Evolutionary conservation across 2,888 invertebrate species (phyloP), one percentile per base, ranked within the genome.

Genomic region (Nomada fabriciana): DNA sequence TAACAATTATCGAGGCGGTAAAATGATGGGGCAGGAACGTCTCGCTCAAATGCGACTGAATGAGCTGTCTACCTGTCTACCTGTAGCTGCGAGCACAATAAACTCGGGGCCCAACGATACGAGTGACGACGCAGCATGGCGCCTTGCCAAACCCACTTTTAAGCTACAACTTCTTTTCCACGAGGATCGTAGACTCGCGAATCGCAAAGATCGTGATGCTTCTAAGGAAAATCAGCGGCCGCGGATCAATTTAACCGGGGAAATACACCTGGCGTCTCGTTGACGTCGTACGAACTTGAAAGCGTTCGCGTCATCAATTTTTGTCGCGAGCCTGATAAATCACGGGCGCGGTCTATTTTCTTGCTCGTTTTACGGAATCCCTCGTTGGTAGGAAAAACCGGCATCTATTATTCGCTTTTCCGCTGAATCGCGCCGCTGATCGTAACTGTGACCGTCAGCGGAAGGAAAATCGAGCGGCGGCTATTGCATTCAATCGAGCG

Each of bases 91-190:
- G 23, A 52, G 70, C 75, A 82, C 77, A 72, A 81, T 80, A 75
- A 79, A 81, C 86, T 81, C 81, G 80, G 63, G 64, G 69, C 69
- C 76, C 55, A 60, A 50, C 76, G 72, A 78, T 65, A 86, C 87
- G 82, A 88, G 84, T 63, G 89, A 88, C 88, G 91, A 89, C 89
- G 89, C 82, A 79, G 79, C 68, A 67, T 91, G 91, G 91, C 91
- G 65, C 18, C 57, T 13, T 82, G 90, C 91, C 91, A 91, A 87
- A 78, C 78, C 73, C 81, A 85, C 88, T 88, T 88, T 90, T 87
- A 82, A 84, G 83, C 83, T 69, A 73, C 74, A 80, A 86, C 59
- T 80, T 77, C 71, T 63, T 55, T 23, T 20, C 23, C 69, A 55
- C 71, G 76, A 53, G 60, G 67, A 63, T 65, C 63, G 63, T 52